phyloP scores from a whole-genome alignment of 2,797 vertebrate genomes.

The Sitta carolinensis region DNA sequence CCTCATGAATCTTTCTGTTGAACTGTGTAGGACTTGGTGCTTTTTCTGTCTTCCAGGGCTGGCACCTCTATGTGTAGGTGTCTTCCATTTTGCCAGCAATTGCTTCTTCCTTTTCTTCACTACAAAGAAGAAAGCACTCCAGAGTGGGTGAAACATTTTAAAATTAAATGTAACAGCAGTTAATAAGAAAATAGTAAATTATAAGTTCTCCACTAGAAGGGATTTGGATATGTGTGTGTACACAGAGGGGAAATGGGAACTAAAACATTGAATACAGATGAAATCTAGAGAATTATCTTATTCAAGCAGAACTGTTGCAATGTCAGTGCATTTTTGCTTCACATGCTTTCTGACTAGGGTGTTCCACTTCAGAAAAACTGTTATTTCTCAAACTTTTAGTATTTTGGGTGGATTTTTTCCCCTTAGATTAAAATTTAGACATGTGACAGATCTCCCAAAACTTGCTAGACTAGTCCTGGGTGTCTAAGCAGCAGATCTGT shows the following conservation, averaged over 20 bases:
- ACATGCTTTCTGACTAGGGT: not conserved
- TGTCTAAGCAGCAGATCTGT: not conserved
- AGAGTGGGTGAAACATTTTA: not conserved
- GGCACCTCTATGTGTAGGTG: not conserved
- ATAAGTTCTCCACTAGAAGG: not conserved
- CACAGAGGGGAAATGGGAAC: not conserved
- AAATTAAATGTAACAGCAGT: not conserved
- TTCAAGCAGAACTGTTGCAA: not conserved
- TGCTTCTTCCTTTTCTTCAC: not conserved
- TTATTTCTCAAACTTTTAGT: not conserved
- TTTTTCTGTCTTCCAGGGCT: not conserved
- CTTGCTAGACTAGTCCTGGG: not conserved
- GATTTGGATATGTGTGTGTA: not conserved
- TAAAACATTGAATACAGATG: not conserved
- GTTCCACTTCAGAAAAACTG: not conserved
- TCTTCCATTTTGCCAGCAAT: not conserved
- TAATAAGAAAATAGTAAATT: not conserved
- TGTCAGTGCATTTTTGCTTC: not conserved
- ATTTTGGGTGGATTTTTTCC: accelerated
- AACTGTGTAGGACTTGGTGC: not conserved
- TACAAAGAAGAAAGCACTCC: not conserved
- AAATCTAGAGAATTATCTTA: not conserved
- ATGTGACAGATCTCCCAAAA: not conserved
- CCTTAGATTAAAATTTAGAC: not conserved
- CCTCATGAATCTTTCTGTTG: not conserved